These are phyloP conservation scores for Actinernus sp. DNA, from an alignment of 92 coral and sea anemone species.

Conservation along the genomic window DNA sequence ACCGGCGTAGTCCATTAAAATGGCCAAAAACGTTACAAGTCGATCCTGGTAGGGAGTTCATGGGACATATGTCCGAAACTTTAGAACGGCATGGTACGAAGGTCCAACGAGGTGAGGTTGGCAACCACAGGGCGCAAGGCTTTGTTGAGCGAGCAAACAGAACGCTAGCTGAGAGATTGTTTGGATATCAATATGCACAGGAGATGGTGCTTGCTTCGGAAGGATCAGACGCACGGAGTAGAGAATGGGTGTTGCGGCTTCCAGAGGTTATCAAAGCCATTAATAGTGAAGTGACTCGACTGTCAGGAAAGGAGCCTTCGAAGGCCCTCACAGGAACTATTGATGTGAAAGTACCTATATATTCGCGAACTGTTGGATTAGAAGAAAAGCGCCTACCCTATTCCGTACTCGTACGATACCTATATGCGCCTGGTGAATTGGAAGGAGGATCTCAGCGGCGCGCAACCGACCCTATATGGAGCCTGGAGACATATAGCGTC, in stretches of 20 bases:
- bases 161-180: constrained; percentile 1
- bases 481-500: not conserved
- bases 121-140: constrained; percentile 3
- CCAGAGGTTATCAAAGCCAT: constrained; percentile 11
- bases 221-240: not conserved
- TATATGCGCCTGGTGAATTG: not conserved
- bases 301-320: constrained; percentile 4
- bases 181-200: constrained; percentile 16
- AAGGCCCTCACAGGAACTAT: not conserved
- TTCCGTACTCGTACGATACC: not conserved
- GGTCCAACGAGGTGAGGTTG: constrained; percentile 2
- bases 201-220: constrained; percentile 7
- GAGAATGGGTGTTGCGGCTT: constrained; percentile 5
- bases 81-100: too few species aligned
- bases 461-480: not conserved
- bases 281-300: not conserved
- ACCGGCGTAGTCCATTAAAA: constrained; percentile 18
- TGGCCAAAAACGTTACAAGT: constrained; percentile 29
- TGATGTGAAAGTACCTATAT: not conserved
- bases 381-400: constrained; percentile 1
- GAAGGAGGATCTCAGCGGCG: not conserved
- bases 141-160: constrained; percentile 8
- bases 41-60: constrained; percentile 18
- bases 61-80: not conserved
- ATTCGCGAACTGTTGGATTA: not conserved